Evolutionary conservation across 2,888 invertebrate genomes (phyloP).

Genomic region (Hypsopygia costalis): DNA sequence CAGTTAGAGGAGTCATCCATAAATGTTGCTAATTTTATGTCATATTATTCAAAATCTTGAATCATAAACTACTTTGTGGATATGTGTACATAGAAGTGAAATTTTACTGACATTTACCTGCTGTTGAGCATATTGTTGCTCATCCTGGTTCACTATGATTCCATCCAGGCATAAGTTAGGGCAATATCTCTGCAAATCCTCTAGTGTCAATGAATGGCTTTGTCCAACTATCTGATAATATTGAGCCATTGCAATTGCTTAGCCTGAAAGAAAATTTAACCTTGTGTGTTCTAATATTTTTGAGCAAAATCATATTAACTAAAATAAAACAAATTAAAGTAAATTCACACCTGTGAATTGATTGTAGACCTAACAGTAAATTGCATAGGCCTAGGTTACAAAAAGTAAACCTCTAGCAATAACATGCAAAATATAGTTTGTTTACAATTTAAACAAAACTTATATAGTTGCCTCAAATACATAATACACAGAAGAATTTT

Average conservation of each 20-base stretch:
- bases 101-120: conserved; percentile 42
- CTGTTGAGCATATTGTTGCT: conserved; percentile 72
- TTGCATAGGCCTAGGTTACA: no score
- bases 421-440: conserved; percentile 24
- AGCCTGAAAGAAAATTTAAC: conserved; percentile 45
- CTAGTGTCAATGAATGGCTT: conserved; percentile 74
- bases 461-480: conserved; percentile 4
- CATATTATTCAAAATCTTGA: no score
- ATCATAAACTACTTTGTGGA: no score
- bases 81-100: no score
- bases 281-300: no score
- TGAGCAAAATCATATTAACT: no score
- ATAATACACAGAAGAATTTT: neutral
- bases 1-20: no score
- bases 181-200: conserved; percentile 83
- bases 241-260: conserved; percentile 83
- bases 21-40: no score
- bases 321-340: no score
- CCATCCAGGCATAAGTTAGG: conserved; percentile 81
- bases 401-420: no score
- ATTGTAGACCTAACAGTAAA: no score
- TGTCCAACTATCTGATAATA: conserved; percentile 84
- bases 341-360: no score
- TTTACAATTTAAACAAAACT: conserved; percentile 30
- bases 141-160: conserved; percentile 73